These are phyloP conservation scores for Clytia hemisphaerica DNA, from an alignment of 30 jellyfish, hydroid and myxozoan genomes.

Conservation along the genomic window DNA sequence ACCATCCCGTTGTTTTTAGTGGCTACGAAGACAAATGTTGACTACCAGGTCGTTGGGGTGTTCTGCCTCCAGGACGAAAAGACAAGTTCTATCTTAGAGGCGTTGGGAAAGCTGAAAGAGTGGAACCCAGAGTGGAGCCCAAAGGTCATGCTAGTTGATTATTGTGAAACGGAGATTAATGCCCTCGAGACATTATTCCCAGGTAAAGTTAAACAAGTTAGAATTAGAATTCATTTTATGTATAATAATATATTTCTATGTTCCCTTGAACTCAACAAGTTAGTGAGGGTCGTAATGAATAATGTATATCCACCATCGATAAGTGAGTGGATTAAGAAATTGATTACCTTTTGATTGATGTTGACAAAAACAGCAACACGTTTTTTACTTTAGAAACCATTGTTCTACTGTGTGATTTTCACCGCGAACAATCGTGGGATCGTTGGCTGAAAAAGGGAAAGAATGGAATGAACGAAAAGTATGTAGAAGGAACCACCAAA, in stretches of 20 bases:
- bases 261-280: no score
- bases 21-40: conserved; percentile 10
- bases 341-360: no score
- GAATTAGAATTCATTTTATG: no score
- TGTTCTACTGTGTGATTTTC: conserved; percentile 21
- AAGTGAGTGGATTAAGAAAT: no score
- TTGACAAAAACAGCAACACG: neutral
- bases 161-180: conserved; percentile 8
- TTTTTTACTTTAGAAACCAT: neutral
- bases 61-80: conserved; percentile 8
- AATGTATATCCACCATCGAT: no score
- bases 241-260: no score
- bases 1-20: conserved; percentile 1
- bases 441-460: conserved; percentile 3
- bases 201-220: no score
- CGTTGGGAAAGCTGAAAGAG: neutral
- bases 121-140: conserved; percentile 19
- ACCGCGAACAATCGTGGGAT: conserved; percentile 27
- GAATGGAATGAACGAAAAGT: neutral
- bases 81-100: conserved; percentile 6
- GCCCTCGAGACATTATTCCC: conserved; percentile 11
- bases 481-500: neutral
- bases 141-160: neutral
- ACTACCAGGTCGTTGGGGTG: conserved; percentile 3
- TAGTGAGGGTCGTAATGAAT: no score